phyloP scores from a whole-genome alignment of 1,140 invertebrate species.

The Drosophila erecta region DNA sequence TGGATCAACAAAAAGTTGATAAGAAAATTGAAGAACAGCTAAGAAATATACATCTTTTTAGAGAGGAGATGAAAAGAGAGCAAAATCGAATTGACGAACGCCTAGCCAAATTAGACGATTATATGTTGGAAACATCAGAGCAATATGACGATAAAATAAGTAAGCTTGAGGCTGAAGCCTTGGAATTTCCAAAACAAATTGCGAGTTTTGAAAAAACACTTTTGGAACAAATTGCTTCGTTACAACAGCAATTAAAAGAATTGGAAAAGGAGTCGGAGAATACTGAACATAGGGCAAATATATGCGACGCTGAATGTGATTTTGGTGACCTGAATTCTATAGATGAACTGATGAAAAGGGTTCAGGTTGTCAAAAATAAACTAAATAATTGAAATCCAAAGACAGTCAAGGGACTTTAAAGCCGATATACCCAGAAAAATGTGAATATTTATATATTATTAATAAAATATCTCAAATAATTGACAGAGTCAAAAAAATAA shows the following conservation, averaged over 20 bases:
- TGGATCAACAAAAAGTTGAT: not conserved
- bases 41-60: not conserved
- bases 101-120: not conserved
- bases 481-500: no score
- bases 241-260: not conserved
- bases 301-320: constrained; percentile 4
- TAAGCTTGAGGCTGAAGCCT: not conserved
- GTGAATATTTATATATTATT: no score
- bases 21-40: not conserved
- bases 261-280: constrained; percentile 2
- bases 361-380: not conserved
- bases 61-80: not conserved
- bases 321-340: not conserved
- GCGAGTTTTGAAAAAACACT: not conserved
- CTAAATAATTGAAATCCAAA: not conserved
- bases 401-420: not conserved
- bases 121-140: not conserved
- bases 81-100: not conserved
- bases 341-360: not conserved
- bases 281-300: not conserved
- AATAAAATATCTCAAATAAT: no score
- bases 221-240: not conserved
- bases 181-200: not conserved
- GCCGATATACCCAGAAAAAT: no score
- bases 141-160: not conserved